Percentiles rank a stretch among this genome's conserved stretches.
Evolutionary conservation across 2,113 vertebrate genomes (phyloP).

Genomic region (Trogon melanurus): DNA sequence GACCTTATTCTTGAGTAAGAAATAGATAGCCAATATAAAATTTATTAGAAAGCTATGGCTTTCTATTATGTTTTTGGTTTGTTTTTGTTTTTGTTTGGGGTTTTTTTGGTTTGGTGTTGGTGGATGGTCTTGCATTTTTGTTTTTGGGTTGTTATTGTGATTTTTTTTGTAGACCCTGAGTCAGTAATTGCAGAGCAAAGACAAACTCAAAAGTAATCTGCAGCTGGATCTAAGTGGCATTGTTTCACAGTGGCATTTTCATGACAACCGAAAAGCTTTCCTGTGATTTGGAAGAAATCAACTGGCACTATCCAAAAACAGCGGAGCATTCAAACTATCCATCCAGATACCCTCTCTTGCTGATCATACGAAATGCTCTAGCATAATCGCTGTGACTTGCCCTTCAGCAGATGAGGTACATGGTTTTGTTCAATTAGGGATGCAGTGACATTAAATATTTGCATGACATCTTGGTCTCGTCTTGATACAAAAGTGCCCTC

Average conservation of each 20-base stretch:
- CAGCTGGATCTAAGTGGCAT: not conserved
- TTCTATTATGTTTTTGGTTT: not conserved
- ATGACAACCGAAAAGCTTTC: not conserved
- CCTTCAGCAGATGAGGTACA: not conserved
- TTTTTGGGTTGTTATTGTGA: not conserved
- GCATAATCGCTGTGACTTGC: not conserved
- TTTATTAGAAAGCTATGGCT: not conserved
- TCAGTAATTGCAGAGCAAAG: not conserved
- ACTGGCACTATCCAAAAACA: not conserved
- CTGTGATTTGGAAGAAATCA: not conserved
- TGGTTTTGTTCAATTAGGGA: not conserved
- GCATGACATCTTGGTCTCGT: not conserved
- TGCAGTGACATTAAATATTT: not conserved
- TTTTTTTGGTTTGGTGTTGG: too few relatives aligned
- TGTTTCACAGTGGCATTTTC: not conserved
- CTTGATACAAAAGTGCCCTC: not conserved
- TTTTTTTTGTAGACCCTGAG: not conserved
- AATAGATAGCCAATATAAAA: not conserved
- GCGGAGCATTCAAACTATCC: not conserved
- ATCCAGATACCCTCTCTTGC: not conserved
- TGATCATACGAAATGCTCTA: not conserved
- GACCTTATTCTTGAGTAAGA: not conserved
- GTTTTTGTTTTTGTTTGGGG: not conserved
- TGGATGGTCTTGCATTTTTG: not conserved
- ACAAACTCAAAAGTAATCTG: not conserved